Evolutionary conservation across 2,797 vertebrate genomes (phyloP), one percentile per base, ranked within the genome.

Genomic region (Myripristis jacobus): DNA sequence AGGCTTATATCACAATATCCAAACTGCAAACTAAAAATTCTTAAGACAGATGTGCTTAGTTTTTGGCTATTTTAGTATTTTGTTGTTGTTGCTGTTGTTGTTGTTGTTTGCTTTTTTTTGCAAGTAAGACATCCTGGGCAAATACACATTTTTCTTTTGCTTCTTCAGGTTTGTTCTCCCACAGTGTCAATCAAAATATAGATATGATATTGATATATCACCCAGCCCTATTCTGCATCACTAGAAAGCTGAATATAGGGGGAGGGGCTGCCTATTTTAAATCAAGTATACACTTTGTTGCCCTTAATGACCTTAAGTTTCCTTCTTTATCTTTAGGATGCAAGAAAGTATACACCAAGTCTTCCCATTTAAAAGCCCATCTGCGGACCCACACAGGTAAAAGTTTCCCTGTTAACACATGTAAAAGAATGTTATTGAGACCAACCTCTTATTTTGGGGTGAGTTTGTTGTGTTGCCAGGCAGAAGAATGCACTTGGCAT

Each of bases 271-370:
- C 50, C 22, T 2, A 18, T 31, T 62, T 31, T 34, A 34, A 48
- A 25, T 18, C 38, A n/a, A 18, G 5, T 19, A 51, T 38, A 21
- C 18, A 47, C 11, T 18, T 6, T 11, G 1, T 2, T 66, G 24
- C 55, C 19, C 19, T 60, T 2, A 46, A 50, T 82, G 66, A 79
- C 55, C 62, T 85, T 82, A 67, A 79, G 43, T 75, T 67, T 48
- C 27, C 70, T 67, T 84, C 27, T 89, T 75, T 87, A 82, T 67
- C 74, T 85, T 86, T 79, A 98, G 97, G 97, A 56, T 99, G 97
- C 91, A 96, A 95, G 65, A 99, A 98, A 90, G 97, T 99, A 53
- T 99, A 99, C 94, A 99, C 97, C 73, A 99, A 99, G 93, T 98
- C 97, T 36, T 99, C 97, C 77, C 97, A 99, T 92, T 92, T 99